Evolutionary conservation across 2,797 vertebrate species (phyloP), one percentile per base, ranked within the genome.

Genomic region (Sebastiscus albofasciatus): DNA sequence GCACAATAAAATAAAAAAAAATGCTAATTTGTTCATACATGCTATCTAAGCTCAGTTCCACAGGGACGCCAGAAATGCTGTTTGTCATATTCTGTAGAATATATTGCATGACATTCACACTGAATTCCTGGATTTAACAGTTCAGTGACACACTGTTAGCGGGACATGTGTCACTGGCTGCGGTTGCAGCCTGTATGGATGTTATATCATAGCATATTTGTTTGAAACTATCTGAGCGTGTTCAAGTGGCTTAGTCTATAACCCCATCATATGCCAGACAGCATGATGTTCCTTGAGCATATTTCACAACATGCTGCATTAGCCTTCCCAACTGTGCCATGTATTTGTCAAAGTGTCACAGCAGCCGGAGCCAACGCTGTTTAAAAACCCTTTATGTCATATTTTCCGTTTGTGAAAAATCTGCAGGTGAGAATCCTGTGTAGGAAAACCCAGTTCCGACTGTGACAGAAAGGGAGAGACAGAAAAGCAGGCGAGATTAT

Each of bases 271-370:
- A 78, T 84, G 60, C 39, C 80, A 84, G 67, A 81, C 73, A 46
- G 70, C 72, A 52, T 61, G 39, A 84, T 87, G 86, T 52, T 90
- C 89, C 89, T 88, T 86, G 46, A 80, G 82, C 86, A 67, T 84
- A 84, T 87, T 90, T 79, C 84, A 84, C 83, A 88, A 86, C 76
- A 86, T 84, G 87, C 84, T 85, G 69, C 79, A 86, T 90, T 85
- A 89, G 69, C 67, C 58, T 71, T 80, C 61, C 76, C 62, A 55
- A 67, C 81, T 70, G 59, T 52, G 77, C 77, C 39, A 31, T 6
- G 31, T 75, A 87, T 90, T 90, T 84, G 79, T 90, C 85, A 89
- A 79, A 81, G 68, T 89, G 86, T 90, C 86, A 85, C 69, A 4
- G 7, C 42, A 66, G 39, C 81, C 26, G 2, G 24, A 66, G 75